Evolutionary conservation across 2,113 vertebrate species (phyloP), one percentile per base, ranked within the genome.

Genomic region (Tilapia sparmanii): DNA sequence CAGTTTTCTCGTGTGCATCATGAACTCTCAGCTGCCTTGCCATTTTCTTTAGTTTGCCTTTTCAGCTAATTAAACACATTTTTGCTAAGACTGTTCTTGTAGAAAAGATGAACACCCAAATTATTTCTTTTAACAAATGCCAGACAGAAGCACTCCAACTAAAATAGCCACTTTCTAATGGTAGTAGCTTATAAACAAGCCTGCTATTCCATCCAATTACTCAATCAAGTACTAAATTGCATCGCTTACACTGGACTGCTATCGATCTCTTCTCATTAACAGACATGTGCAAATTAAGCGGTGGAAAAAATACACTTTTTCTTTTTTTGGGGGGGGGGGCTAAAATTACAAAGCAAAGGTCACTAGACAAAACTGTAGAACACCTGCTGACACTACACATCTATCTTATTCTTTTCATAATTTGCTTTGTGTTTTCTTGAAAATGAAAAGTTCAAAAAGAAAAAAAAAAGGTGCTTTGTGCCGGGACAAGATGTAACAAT

Each of bases 11-110:
- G 3, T 10, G 5, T 22, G 53, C 85, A 84, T 33, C 42, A 26
- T 45, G 59, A 86, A 59, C 26, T 80, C 24, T n/a, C 24, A 82
- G 61, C 79, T 53, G 52, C 24, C 33, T 61, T 38, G 54, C 53
- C 53, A 50, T 52, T 40, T 38, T 52, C 59, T 71, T 55, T 76
- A 55, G 33, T 54, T 7, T 54, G 45, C 78, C 52, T 45, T 3
- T 38, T 87, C 59, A 84, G 82, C 83, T 90, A 78, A 87, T 90
- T 89, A 78, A 76, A 83, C 71, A 68, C 80, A 88, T 81, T 19
- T 22, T 61, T 73, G 50, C 81, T 78, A 38, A 29, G 76, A 88
- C 57, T 59, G 78, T 50, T 50, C 71, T 78, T 81, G 13, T 33
- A 66, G 78, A 85, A 86, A 76, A 80, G 47, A 81, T 53, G 12